phyloP scores from a whole-genome alignment of 1,140 invertebrate species.

The Zaprionus vittiger region DNA sequence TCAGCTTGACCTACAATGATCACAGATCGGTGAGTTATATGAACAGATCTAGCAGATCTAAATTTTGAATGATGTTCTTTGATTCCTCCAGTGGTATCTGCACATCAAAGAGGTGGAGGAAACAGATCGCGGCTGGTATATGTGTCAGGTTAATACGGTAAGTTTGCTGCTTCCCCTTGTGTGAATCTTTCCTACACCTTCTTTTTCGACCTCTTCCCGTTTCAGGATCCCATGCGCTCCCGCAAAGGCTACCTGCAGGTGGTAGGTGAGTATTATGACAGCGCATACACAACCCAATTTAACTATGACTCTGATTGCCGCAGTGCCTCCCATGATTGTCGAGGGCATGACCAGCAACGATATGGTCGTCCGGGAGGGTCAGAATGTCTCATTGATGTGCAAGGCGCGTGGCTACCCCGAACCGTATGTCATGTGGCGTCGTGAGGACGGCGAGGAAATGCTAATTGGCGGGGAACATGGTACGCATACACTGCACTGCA shows the following conservation, averaged over 20 bases:
- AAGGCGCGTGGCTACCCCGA: slow-evolving; percentile 95
- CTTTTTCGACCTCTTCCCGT: neutral
- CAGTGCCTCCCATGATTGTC: slow-evolving; percentile 94
- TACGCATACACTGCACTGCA: slow-evolving; percentile 78
- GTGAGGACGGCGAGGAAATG: slow-evolving; percentile 94
- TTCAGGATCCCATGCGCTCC: slow-evolving; percentile 91
- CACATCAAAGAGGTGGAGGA: slow-evolving; percentile 93
- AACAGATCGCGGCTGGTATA: slow-evolving; percentile 90
- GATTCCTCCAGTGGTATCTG: slow-evolving; percentile 88
- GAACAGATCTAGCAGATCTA: neutral
- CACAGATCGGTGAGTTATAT: slow-evolving; percentile 87
- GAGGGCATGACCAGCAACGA: slow-evolving; percentile 94
- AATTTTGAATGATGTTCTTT: neutral
- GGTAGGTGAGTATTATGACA: slow-evolving; percentile 88
- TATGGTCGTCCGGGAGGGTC: slow-evolving; percentile 94
- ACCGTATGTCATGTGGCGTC: slow-evolving; percentile 95
- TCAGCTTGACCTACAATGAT: slow-evolving; percentile 94
- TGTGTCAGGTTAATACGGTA: slow-evolving; percentile 85
- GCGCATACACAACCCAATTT: slow-evolving; percentile 14
- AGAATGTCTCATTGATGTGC: slow-evolving; percentile 94
- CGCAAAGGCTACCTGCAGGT: slow-evolving; percentile 94
- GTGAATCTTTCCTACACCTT: neutral
- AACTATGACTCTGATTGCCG: slow-evolving; percentile 2
- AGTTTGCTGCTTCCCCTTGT: neutral
- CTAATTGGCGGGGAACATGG: slow-evolving; percentile 93